A percentile compares a stretch with the other conserved stretches of the same genome.
phyloP scores from a whole-genome alignment of 2,888 invertebrate genomes.

The Azorinus chamasolen region DNA sequence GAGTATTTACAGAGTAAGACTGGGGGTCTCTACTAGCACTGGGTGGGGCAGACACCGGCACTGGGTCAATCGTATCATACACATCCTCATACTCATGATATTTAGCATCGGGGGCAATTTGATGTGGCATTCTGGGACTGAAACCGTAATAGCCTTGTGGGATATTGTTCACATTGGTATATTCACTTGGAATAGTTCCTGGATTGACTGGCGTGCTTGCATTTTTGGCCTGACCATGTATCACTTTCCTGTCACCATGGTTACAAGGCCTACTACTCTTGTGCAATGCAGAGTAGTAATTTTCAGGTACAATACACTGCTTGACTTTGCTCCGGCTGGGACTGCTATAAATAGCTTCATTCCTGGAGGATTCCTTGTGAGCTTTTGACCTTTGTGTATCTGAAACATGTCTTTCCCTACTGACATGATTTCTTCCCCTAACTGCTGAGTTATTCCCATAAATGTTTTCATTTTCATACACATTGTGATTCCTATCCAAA shows the following conservation, averaged over 20 bases:
- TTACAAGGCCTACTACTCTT: slow-evolving; percentile 1
- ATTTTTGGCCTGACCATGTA: too few relatives aligned
- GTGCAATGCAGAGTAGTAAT: slow-evolving; percentile 42
- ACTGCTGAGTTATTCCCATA: too few relatives aligned
- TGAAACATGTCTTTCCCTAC: neutral
- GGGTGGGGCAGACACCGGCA: neutral
- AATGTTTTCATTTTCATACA: too few relatives aligned
- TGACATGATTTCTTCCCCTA: too few relatives aligned
- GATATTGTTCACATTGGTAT: slow-evolving; percentile 10
- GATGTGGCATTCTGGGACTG: slow-evolving; percentile 8
- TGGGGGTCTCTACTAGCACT: neutral
- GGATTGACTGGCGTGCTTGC: too few relatives aligned
- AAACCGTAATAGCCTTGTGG: neutral
- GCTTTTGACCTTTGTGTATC: neutral
- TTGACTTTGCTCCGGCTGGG: slow-evolving; percentile 54
- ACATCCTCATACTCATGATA: slow-evolving; percentile 66
- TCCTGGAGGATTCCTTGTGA: too few relatives aligned
- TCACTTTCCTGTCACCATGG: too few relatives aligned
- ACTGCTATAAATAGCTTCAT: slow-evolving; percentile 38
- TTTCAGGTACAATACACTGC: slow-evolving; percentile 58
- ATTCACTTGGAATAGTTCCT: neutral
- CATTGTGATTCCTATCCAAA: too few relatives aligned
- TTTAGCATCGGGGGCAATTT: slow-evolving; percentile 57
- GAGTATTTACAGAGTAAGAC: slow-evolving; percentile 16
- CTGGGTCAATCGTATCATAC: slow-evolving; percentile 43